A percentile compares a stretch with the other conserved stretches of the same genome.
Conservation (phyloP, 2,797 vertebrate genomes). For the Chelmon rostratus region DNA sequence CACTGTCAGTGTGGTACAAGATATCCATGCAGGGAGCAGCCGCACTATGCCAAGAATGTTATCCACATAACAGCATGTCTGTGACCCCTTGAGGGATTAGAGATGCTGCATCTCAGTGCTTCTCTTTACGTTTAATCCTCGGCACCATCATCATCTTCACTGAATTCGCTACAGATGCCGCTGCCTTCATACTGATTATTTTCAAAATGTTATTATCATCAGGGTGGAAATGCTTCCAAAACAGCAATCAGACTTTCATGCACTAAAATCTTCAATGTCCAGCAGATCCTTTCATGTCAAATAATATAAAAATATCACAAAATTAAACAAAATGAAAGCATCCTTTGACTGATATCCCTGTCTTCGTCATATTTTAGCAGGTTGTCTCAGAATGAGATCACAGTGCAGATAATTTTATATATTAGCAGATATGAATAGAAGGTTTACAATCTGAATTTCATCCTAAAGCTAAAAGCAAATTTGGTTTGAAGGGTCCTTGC, state of each 20-base stretch:
- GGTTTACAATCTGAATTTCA: neutral
- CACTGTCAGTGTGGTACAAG: constrained; percentile 29
- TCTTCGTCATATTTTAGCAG: neutral
- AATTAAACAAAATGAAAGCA: neutral
- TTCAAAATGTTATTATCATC: neutral
- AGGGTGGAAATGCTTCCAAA: neutral
- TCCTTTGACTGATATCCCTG: neutral
- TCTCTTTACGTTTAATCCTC: neutral
- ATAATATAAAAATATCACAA: neutral
- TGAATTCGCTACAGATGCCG: neutral
- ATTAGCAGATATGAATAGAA: neutral
- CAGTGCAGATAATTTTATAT: neutral
- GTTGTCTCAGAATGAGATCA: neutral
- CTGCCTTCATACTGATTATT: neutral
- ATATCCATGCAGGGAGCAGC: constrained; percentile 42
- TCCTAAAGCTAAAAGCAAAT: neutral
- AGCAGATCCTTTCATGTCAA: neutral
- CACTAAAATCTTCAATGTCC: neutral
- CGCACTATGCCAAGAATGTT: constrained; percentile 28
- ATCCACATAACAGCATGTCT: constrained; percentile 20
- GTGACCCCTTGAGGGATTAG: constrained; percentile 8
- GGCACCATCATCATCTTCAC: neutral
- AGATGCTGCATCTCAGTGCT: constrained; percentile 5
- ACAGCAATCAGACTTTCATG: neutral
- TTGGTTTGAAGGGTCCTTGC: neutral